Evolutionary conservation across 1,140 invertebrate genomes (phyloP), one percentile per base, ranked within the genome.

Genomic region (Sycophaga agraensis): DNA sequence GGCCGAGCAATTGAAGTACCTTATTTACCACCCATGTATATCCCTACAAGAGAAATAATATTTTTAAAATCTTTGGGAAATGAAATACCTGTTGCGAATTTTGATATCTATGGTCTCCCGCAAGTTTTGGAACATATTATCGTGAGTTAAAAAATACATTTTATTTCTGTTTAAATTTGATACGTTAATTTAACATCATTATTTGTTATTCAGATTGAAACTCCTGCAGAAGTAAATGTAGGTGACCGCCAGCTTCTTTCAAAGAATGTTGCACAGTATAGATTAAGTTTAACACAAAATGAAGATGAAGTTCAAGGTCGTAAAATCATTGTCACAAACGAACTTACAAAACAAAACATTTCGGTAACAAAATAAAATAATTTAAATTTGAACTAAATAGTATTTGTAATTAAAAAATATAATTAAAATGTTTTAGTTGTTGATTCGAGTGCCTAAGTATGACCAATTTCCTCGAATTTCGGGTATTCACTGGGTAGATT

Each of bases 271-370:
- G 59, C 75, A 6, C 74, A 78, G 45, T 77, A 72, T 35, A 76
- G 71, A 68, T 43, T 81, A 12, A 74, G 71, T 48, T 64, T 81
- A 11, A 71, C 75, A 31, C 68, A 76, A 40, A 68, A 74, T 63
- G 66, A 72, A n/a, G 74, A 78, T 1, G 77, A 79, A 59, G 62
- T 81, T 48, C 79, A 77, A 59, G 75, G 78, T 11, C 76, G 75
- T 48, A 77, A 76, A 70, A 58, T 80, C 26, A 51, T 71, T 4
- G 66, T 81, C 26, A 68, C 66, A 1, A 81, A 80, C 63, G 74
- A 77, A 50, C 59, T 81, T 1, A 80, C 78, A 0, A 77, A 73
- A 39, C 79, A 81, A 69, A 80, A 80, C 64, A 69, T 81, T 68
- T 75, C 78, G 31, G 78, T 80, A 68, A 65, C 71, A n/a, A n/a